phyloP scores from a whole-genome alignment of 2,888 invertebrate genomes.

The Agonopterix arenella region DNA sequence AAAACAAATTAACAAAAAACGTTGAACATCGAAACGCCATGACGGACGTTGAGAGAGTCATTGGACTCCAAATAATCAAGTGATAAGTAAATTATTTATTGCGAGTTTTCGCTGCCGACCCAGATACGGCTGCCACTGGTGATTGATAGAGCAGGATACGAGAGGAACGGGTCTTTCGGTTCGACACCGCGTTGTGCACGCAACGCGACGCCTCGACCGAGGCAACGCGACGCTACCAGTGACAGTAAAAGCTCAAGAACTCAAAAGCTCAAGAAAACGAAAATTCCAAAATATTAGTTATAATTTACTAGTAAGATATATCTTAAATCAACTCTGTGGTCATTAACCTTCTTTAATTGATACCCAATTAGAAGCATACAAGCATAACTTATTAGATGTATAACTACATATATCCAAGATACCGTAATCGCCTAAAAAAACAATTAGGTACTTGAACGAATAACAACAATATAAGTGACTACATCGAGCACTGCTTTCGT shows the following conservation, averaged over 20 bases:
- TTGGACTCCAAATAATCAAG: slow-evolving; percentile 39
- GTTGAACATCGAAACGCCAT: slow-evolving; percentile 7
- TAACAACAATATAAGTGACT: slow-evolving; percentile 3
- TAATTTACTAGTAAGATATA: too few species aligned
- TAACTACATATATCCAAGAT: too few species aligned
- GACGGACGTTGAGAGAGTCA: slow-evolving; percentile 29
- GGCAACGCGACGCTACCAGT: too few species aligned
- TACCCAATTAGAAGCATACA: too few species aligned
- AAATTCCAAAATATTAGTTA: too few species aligned
- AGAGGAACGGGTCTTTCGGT: slow-evolving; percentile 14
- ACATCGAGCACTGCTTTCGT: slow-evolving; percentile 12
- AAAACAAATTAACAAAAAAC: slow-evolving; percentile 5
- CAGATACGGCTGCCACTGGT: slow-evolving; percentile 26
- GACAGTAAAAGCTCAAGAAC: too few species aligned
- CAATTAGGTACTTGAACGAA: background rate
- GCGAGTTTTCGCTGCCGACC: slow-evolving; percentile 31
- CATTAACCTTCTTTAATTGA: too few species aligned
- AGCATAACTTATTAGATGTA: too few species aligned
- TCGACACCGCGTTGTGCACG: slow-evolving; percentile 12
- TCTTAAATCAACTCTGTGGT: too few species aligned
- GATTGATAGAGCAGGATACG: slow-evolving; percentile 39
- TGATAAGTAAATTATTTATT: slow-evolving; percentile 34
- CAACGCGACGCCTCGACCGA: slow-evolving; percentile 5
- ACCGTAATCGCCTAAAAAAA: too few species aligned
- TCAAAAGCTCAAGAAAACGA: too few species aligned